phyloP scores from a whole-genome alignment of 2,888 invertebrate genomes.

The Yponomeuta malinellus region DNA sequence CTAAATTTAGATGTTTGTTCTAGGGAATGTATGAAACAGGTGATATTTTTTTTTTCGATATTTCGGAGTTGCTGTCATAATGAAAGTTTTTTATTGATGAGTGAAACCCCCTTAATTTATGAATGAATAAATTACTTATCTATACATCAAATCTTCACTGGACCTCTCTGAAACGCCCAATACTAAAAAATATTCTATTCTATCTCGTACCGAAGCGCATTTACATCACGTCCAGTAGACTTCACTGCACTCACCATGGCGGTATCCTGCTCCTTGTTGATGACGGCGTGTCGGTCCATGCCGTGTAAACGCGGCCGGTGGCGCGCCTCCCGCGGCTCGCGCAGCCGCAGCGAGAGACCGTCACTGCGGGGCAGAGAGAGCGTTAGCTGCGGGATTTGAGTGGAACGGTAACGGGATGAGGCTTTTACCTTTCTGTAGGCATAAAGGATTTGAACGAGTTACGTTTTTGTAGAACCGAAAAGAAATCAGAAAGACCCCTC shows the following conservation, averaged over 20 bases:
- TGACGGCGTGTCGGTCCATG: conserved; percentile 58
- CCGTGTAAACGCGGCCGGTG: conserved; percentile 53
- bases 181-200: too few relatives aligned
- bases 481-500: too few relatives aligned
- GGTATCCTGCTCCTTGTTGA: conserved; percentile 66
- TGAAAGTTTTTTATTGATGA: too few relatives aligned
- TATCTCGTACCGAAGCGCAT: background rate
- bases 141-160: too few relatives aligned
- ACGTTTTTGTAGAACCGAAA: too few relatives aligned
- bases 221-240: background rate
- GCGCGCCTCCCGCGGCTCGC: conserved; percentile 43
- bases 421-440: background rate
- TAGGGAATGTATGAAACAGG: too few relatives aligned
- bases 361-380: conserved; percentile 37
- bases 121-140: too few relatives aligned
- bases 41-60: too few relatives aligned
- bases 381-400: background rate
- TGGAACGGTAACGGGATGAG: background rate
- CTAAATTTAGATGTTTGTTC: background rate
- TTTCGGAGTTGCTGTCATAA: too few relatives aligned
- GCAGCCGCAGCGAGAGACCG: conserved; percentile 57
- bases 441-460: background rate
- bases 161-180: too few relatives aligned
- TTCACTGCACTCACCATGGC: conserved; percentile 42
- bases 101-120: too few relatives aligned